Evolutionary conservation across 2,113 vertebrate species (phyloP).

Genomic region (Cettia cetti): DNA sequence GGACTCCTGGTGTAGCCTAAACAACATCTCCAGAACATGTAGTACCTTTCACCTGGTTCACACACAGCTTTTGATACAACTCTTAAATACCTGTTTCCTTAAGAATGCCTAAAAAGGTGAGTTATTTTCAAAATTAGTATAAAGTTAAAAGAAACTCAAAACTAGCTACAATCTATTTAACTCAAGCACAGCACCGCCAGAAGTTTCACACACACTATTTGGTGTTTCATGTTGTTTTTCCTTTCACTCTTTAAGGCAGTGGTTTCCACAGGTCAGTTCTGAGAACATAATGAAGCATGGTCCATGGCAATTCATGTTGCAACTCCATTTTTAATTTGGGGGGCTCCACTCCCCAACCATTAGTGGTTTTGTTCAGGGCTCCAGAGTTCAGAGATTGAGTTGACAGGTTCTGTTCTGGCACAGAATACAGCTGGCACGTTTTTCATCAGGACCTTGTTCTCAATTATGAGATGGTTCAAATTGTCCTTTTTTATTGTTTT

Average conservation of each 20-base stretch:
- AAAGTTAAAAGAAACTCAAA: conserved; percentile 78
- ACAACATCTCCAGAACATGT: not conserved
- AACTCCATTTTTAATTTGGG: conserved; percentile 51
- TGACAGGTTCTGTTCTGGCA: conserved; percentile 64
- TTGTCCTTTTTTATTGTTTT: conserved; percentile 5
- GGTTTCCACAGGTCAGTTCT: conserved; percentile 84
- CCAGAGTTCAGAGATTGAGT: conserved; percentile 62
- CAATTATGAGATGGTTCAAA: conserved; percentile 22
- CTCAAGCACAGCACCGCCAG: conserved; percentile 78
- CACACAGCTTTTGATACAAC: conserved; percentile 34
- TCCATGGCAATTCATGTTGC: conserved; percentile 74
- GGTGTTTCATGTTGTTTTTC: conserved; percentile 76
- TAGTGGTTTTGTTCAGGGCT: conserved; percentile 74
- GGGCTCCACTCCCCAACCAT: conserved; percentile 49
- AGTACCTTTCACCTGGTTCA: not conserved
- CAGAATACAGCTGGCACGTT: conserved; percentile 73
- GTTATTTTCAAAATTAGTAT: conserved; percentile 71
- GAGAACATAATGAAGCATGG: conserved; percentile 67
- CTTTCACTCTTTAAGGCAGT: conserved; percentile 94
- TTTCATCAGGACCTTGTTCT: conserved; percentile 35
- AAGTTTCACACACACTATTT: conserved; percentile 78
- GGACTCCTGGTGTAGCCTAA: not conserved
- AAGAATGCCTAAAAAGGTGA: conserved; percentile 71
- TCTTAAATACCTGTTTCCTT: conserved; percentile 49
- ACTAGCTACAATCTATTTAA: conserved; percentile 69